These are phyloP conservation scores for Metellina segmentata DNA, from an alignment of 2,888 invertebrate genomes.

Conservation along the genomic window DNA sequence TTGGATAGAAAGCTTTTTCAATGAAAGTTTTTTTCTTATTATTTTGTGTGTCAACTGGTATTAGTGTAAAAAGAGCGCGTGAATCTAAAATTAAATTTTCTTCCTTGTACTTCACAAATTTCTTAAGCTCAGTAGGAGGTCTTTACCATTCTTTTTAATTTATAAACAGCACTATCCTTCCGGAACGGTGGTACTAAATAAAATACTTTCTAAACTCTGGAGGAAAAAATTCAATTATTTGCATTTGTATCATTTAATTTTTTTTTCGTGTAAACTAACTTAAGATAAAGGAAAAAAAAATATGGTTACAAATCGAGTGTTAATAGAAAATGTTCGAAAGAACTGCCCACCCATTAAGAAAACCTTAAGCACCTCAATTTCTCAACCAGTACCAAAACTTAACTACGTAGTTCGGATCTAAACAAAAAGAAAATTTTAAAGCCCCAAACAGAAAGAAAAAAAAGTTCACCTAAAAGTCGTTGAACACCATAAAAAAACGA, in stretches of 20 bases:
- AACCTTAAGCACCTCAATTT: background rate
- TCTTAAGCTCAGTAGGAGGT: too few species aligned
- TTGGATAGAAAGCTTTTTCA: too few species aligned
- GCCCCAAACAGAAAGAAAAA: background rate
- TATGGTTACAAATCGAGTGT: background rate
- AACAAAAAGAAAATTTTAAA: background rate
- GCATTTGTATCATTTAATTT: background rate
- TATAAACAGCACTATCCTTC: too few species aligned
- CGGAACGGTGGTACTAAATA: too few species aligned
- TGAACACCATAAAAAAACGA: slow-evolving; percentile 4
- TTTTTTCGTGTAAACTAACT: background rate
- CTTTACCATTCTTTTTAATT: too few species aligned
- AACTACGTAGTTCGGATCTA: background rate
- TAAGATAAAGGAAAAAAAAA: background rate
- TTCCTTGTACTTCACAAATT: too few species aligned
- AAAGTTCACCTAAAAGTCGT: background rate
- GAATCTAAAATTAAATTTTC: too few species aligned
- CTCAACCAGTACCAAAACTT: background rate
- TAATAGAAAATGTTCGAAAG: background rate
- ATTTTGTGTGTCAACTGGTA: too few species aligned
- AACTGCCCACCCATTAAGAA: background rate
- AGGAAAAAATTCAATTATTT: background rate
- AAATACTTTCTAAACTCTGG: too few species aligned
- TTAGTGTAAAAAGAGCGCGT: too few species aligned
- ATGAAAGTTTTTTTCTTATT: too few species aligned